Percentiles rank a stretch among this genome's conserved stretches.
These are phyloP conservation scores for Coelinius sp. DNA, from an alignment of 2,888 invertebrate species.

Conservation along the genomic window DNA sequence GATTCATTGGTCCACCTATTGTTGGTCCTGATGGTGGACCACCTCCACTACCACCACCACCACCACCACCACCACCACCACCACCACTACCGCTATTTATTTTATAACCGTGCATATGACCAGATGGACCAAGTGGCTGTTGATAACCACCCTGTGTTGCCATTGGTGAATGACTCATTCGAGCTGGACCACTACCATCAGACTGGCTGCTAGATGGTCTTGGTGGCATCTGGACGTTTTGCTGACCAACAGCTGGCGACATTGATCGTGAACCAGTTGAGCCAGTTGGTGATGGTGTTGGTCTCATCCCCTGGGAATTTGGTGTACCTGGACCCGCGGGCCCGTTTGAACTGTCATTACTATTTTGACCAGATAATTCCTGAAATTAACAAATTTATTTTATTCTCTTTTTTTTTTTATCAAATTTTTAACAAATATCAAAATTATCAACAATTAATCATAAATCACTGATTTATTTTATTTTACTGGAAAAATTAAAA, in stretches of 20 bases:
- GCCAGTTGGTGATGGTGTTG: constrained; percentile 93
- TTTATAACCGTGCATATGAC: constrained; percentile 77
- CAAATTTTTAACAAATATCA: not conserved
- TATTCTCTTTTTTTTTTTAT: constrained; percentile 7
- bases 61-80: constrained; percentile 56
- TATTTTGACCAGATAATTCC: constrained; percentile 90
- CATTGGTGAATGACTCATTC: constrained; percentile 82
- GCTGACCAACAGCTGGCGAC: constrained; percentile 96
- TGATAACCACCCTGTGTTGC: constrained; percentile 77
- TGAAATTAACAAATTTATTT: constrained; percentile 67
- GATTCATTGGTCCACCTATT: constrained; percentile 63
- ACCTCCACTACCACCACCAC: constrained; percentile 58
- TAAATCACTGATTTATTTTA: too few relatives aligned
- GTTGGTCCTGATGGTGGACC: constrained; percentile 60
- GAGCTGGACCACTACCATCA: constrained; percentile 75
- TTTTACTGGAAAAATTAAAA: too few relatives aligned
- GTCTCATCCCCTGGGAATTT: constrained; percentile 87
- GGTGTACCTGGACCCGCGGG: constrained; percentile 76
- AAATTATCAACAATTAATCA: not conserved
- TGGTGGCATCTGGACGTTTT: constrained; percentile 96
- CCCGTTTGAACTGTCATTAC: constrained; percentile 88
- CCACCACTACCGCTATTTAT: constrained; percentile 71
- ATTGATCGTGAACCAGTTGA: constrained; percentile 96
- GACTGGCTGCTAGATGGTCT: constrained; percentile 86
- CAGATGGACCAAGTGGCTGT: constrained; percentile 75